These are phyloP conservation scores for Cottus gobio DNA, from an alignment of 2,113 vertebrate genomes.

Conservation along the genomic window DNA sequence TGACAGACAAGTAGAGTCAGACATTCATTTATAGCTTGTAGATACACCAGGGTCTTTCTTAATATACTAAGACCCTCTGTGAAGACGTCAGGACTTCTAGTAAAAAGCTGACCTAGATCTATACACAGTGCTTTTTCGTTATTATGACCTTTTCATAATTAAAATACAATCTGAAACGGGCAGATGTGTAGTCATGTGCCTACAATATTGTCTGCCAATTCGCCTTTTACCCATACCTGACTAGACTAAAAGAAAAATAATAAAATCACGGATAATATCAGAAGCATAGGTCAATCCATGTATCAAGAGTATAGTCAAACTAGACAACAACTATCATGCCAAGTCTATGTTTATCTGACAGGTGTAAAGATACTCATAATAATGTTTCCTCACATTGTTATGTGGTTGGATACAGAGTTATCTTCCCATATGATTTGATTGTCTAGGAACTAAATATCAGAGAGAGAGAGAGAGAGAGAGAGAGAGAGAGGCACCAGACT, in stretches of 20 bases:
- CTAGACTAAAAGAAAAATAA: slow-evolving; percentile 52
- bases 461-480: slow-evolving; percentile 62
- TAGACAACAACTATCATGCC: slow-evolving; percentile 72
- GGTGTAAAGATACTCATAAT: slow-evolving; percentile 39
- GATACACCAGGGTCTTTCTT: slow-evolving; percentile 22
- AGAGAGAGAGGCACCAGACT: slow-evolving; percentile 76
- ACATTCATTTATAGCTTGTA: slow-evolving; percentile 28
- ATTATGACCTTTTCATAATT: slow-evolving; percentile 30
- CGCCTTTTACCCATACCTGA: slow-evolving; percentile 31
- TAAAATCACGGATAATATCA: slow-evolving; percentile 64
- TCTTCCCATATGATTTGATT: slow-evolving; percentile 74
- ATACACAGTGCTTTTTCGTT: slow-evolving; percentile 60
- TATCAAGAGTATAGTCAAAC: slow-evolving; percentile 67
- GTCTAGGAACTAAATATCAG: slow-evolving; percentile 79
- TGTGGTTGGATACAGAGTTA: slow-evolving; percentile 49
- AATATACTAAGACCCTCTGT: slow-evolving; percentile 1
- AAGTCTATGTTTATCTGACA: slow-evolving; percentile 65
- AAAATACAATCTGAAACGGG: slow-evolving; percentile 51
- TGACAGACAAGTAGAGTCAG: slow-evolving; percentile 25
- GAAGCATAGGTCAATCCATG: slow-evolving; percentile 58
- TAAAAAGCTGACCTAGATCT: slow-evolving; percentile 45
- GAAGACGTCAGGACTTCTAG: slow-evolving; percentile 18
- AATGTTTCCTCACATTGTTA: slow-evolving; percentile 46
- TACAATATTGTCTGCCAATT: slow-evolving; percentile 38
- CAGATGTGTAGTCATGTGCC: slow-evolving; percentile 19